Percentiles rank a stretch among this genome's conserved stretches.
phyloP scores from a whole-genome alignment of 1,140 invertebrate genomes.

The Brachionus rotundiformis region DNA sequence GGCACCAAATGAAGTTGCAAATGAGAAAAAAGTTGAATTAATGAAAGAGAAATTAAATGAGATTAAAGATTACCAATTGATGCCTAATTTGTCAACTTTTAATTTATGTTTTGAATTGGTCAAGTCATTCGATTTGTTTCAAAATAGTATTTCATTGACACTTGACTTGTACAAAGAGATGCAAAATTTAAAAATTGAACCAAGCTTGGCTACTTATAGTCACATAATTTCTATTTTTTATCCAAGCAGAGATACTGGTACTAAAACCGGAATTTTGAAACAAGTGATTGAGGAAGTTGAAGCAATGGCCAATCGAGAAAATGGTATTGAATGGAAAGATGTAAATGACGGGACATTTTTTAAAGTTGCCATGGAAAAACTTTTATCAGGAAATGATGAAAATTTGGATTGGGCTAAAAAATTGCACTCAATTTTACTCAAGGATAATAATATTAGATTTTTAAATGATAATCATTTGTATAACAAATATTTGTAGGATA shows the following conservation, averaged over 20 bases:
- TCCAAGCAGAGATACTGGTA: constrained; percentile 25
- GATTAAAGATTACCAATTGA: constrained; percentile 19
- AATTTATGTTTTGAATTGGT: constrained; percentile 16
- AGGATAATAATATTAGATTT: constrained; percentile 42
- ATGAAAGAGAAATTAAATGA: constrained; percentile 24
- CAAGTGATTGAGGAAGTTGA: constrained; percentile 33
- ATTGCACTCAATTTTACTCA: constrained; percentile 9
- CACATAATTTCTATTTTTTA: constrained; percentile 34
- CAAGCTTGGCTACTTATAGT: constrained; percentile 31
- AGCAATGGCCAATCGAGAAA: background rate
- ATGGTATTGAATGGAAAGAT: constrained; percentile 38
- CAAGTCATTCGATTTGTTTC: constrained; percentile 19
- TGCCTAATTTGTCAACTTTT: constrained; percentile 42
- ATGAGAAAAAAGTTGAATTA: constrained; percentile 36
- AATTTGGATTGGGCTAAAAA: background rate
- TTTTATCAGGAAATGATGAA: background rate
- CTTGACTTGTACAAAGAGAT: constrained; percentile 40
- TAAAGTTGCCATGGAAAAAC: constrained; percentile 48
- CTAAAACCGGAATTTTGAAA: constrained; percentile 19
- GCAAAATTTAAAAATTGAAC: constrained; percentile 42
- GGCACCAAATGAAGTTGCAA: background rate
- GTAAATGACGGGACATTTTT: constrained; percentile 26
- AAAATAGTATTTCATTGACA: constrained; percentile 37
- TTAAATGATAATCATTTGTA: constrained; percentile 20
- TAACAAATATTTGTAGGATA: constrained; percentile 38